Evolutionary conservation across 2,113 vertebrate genomes (phyloP), one percentile per base, ranked within the genome.

Genomic region (Seriola dumerili): DNA sequence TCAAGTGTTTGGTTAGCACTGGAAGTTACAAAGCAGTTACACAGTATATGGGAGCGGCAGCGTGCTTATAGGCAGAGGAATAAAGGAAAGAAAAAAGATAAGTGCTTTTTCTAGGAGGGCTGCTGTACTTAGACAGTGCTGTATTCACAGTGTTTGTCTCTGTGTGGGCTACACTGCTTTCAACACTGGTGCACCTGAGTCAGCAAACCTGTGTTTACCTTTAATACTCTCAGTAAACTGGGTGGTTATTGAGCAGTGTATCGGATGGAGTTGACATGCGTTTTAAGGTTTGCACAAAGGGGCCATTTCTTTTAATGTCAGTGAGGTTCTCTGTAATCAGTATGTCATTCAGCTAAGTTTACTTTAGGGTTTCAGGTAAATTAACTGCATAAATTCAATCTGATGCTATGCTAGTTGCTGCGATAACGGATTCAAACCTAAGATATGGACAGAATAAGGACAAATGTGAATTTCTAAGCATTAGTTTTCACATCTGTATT

Each of bases 1-100:
- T 44, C 29, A 25, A 29, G 17, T 72, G 72, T 84, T 70, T 32
- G 63, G 12, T 44, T 32, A 38, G 68, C 58, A 4, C 32, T 79
- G 48, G n/a, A 23, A 70, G 57, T 23, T 48, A 46, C 12, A 46
- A 14, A 48, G 11, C n/a, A 29, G 55, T 62, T 50, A 2, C 17
- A 19, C 48, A 50, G 19, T 21, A n/a, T 9, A 21, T 9, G 19
- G 50, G 50, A 52, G 19, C 9, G 50, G 17, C 50, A 21, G 19
- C 3, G 50, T 52, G 19, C 50, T 8, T 52, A 9, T 21, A 21
- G 50, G 50, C 50, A 21, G 50, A 52, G 50, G 12, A 50, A 19
- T 19, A 17, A 50, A 50, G 9, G 5, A 16, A 16, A 48, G 17
- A 14, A 13, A 48, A 17, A 17, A 5, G 48, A 17, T 16, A 50